Conservation (phyloP, 2,797 vertebrate genomes). For the Dermochelys coriacea region DNA sequence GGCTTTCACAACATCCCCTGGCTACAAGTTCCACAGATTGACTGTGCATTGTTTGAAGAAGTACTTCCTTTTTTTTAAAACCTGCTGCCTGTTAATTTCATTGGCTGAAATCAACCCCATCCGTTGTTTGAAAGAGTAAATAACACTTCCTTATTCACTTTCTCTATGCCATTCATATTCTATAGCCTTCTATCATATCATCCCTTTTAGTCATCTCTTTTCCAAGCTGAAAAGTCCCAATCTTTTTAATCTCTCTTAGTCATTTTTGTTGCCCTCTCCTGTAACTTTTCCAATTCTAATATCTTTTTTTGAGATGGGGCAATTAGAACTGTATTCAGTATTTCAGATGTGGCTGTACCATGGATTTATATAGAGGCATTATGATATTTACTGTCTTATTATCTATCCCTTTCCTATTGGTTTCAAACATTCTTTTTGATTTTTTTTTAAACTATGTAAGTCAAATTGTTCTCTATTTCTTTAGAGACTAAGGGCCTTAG, state of each 20-base stretch:
- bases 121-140: not conserved
- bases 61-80: not conserved
- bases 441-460: not conserved
- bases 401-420: not conserved
- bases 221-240: not conserved
- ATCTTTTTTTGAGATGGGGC: not conserved
- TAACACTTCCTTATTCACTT: not conserved
- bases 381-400: not conserved
- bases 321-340: not conserved
- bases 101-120: not conserved
- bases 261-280: not conserved
- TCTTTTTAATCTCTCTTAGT: not conserved
- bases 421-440: not conserved
- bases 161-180: not conserved
- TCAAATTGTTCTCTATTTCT: not conserved
- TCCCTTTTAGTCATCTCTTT: not conserved
- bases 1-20: not conserved
- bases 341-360: not conserved
- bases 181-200: not conserved
- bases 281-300: not conserved
- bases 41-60: not conserved
- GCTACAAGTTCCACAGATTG: not conserved
- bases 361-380: not conserved
- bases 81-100: not conserved
- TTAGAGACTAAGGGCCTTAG: not conserved